Percentiles rank a stretch among this genome's conserved stretches.
These are phyloP conservation scores for Triplophysa yarkandensis DNA, from an alignment of 2,797 vertebrate genomes.

Conservation along the genomic window DNA sequence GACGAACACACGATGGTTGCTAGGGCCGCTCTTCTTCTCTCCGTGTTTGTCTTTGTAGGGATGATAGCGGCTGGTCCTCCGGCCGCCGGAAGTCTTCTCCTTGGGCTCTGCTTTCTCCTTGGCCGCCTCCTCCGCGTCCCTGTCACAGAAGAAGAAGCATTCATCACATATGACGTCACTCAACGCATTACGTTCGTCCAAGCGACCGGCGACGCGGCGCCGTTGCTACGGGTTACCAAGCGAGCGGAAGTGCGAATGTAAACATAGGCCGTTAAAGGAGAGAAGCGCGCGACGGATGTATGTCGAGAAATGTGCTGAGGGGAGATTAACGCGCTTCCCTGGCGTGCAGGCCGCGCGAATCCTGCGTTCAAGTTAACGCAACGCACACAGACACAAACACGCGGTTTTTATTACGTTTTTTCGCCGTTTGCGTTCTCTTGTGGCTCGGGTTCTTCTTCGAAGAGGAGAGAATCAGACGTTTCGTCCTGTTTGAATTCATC, in stretches of 20 bases:
- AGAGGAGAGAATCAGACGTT: slow-evolving; percentile 21
- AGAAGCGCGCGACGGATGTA: too few species aligned
- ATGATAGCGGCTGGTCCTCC: slow-evolving; percentile 87
- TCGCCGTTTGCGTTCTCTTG: slow-evolving; percentile 75
- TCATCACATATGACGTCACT: too few species aligned
- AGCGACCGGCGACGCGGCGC: too few species aligned
- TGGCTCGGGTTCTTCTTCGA: slow-evolving; percentile 62
- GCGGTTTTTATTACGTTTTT: slow-evolving; percentile 70
- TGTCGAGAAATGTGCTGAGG: too few species aligned
- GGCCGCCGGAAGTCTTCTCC: slow-evolving; percentile 84
- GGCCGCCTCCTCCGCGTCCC: slow-evolving; percentile 69
- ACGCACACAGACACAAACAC: background rate
- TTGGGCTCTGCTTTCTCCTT: slow-evolving; percentile 86
- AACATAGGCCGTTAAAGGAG: too few species aligned
- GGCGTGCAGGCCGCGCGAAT: slow-evolving; percentile 12
- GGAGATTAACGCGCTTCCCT: background rate
- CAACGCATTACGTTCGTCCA: too few species aligned
- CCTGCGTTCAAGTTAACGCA: background rate
- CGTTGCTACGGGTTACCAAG: slow-evolving; percentile 29
- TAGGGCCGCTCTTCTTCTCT: slow-evolving; percentile 88
- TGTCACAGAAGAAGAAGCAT: too few species aligned
- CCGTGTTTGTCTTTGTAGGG: slow-evolving; percentile 93
- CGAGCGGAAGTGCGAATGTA: too few species aligned
- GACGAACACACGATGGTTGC: slow-evolving; percentile 92
- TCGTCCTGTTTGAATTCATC: slow-evolving; percentile 49